These are phyloP conservation scores for Cinclus mexicanus DNA, from an alignment of 2,113 vertebrate genomes.

Conservation along the genomic window DNA sequence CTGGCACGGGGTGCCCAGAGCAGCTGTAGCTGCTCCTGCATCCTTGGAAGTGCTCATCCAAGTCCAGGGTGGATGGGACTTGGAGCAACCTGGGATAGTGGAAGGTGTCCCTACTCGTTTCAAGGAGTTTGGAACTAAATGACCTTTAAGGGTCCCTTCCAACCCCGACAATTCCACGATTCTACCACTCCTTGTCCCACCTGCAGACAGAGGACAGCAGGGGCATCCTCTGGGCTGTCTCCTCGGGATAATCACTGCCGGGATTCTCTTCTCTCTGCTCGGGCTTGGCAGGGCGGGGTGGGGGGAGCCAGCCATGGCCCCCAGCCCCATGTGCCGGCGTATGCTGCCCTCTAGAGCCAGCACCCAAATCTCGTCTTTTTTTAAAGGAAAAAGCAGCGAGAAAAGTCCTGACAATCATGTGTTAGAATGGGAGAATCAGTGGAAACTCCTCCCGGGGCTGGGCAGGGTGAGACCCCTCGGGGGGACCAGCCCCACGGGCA, in stretches of 20 bases:
- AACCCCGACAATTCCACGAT: too few species aligned
- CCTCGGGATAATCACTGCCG: not conserved
- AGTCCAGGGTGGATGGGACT: fast-evolving
- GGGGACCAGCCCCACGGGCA: not conserved
- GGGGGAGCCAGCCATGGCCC: not conserved
- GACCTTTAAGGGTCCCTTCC: not conserved
- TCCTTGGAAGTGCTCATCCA: not conserved
- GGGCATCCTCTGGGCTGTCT: not conserved
- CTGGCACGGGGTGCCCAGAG: not conserved
- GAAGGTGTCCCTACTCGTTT: fast-evolving
- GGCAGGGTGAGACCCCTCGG: not conserved
- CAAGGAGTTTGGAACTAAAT: not conserved
- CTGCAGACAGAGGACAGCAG: not conserved
- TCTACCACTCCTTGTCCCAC: not conserved
- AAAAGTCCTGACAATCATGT: not conserved
- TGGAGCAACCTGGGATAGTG: not conserved
- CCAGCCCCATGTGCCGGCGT: conserved; percentile 34
- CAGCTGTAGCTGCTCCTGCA: not conserved
- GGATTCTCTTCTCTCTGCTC: not conserved
- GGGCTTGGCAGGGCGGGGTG: fast-evolving
- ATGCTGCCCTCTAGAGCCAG: conserved; percentile 69
- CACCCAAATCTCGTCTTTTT: not conserved
- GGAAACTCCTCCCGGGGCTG: not conserved
- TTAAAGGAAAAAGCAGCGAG: not conserved
- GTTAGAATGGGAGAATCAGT: not conserved